Conservation (phyloP, 2,797 vertebrate genomes). For the Arremon brunneinucha region DNA sequence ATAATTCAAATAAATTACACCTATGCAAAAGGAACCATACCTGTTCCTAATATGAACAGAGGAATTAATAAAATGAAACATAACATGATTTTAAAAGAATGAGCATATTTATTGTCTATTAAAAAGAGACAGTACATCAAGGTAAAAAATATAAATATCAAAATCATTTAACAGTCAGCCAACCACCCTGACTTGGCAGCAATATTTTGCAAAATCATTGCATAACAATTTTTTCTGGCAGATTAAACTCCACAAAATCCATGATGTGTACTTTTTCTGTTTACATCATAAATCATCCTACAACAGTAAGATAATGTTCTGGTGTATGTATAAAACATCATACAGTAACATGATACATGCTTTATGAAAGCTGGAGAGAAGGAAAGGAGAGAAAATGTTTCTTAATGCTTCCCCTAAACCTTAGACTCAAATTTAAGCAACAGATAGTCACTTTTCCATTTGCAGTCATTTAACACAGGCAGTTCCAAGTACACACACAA, state of each 20-base stretch:
- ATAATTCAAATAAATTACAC: background rate
- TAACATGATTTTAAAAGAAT: background rate
- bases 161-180: background rate
- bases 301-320: conserved; percentile 11
- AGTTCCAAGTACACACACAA: conserved; percentile 1
- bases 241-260: conserved; percentile 22
- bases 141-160: conserved; percentile 46
- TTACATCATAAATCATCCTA: conserved; percentile 21
- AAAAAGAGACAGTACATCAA: background rate
- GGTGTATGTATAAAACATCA: background rate
- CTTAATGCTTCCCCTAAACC: conserved; percentile 31
- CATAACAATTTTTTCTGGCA: background rate
- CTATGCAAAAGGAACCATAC: background rate
- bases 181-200: background rate
- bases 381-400: conserved; percentile 29
- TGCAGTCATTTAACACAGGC: background rate
- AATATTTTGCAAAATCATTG: background rate
- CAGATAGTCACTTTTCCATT: background rate
- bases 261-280: background rate
- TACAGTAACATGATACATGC: conserved; percentile 1
- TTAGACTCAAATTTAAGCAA: conserved; percentile 2
- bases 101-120: conserved; percentile 29
- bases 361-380: conserved; percentile 63
- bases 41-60: background rate
- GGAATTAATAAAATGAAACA: background rate